A percentile compares a stretch with the other conserved stretches of the same genome.
These are phyloP conservation scores for Drosophila elegans DNA, from an alignment of 1,140 invertebrate genomes.

Conservation along the genomic window DNA sequence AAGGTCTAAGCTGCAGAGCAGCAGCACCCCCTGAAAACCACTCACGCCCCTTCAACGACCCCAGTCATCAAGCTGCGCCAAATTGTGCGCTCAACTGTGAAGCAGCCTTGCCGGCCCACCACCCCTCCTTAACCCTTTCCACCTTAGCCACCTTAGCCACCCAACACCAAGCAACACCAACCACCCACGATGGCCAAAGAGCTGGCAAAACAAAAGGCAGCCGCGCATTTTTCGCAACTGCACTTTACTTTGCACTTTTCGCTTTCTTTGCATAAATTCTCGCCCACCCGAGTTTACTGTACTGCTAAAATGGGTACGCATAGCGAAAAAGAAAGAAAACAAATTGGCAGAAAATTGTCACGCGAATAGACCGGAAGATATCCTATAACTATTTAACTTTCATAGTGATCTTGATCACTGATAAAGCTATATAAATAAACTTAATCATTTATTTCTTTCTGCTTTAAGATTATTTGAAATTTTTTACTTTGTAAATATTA, in stretches of 20 bases:
- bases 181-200: slow-evolving; percentile 29
- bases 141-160: not conserved
- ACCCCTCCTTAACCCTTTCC: slow-evolving; percentile 13
- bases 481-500: no score
- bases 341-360: slow-evolving; percentile 27
- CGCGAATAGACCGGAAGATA: not conserved
- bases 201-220: slow-evolving; percentile 75
- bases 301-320: slow-evolving; percentile 74
- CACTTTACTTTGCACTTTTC: slow-evolving; percentile 82
- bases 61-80: slow-evolving; percentile 70
- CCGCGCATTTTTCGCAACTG: slow-evolving; percentile 68
- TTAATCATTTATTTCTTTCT: no score
- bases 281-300: slow-evolving; percentile 70
- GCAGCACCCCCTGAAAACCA: slow-evolving; percentile 1
- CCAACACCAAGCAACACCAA: not conserved
- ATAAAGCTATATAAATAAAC: no score
- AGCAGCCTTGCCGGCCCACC: not conserved
- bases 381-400: not conserved
- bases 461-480: no score
- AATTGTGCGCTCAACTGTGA: slow-evolving; percentile 77
- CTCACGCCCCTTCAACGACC: slow-evolving; percentile 1
- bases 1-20: slow-evolving; percentile 39
- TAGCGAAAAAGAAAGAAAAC: slow-evolving; percentile 33
- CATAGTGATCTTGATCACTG: no score
- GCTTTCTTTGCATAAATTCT: slow-evolving; percentile 82